Evolutionary conservation across 2,797 vertebrate species (phyloP).

Genomic region (Macroramphosus scolopax): DNA sequence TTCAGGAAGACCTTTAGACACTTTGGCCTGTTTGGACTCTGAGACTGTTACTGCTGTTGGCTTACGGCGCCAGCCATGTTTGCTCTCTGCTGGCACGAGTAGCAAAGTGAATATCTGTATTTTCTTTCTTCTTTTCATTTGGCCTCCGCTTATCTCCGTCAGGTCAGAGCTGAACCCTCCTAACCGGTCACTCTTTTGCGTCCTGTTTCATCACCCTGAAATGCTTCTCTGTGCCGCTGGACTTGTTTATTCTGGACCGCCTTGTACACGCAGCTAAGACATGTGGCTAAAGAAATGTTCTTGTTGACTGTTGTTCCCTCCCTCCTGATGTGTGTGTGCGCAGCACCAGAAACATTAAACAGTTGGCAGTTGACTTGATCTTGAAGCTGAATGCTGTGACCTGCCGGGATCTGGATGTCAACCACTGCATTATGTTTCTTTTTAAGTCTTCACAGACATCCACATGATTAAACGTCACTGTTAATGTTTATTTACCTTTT

Average conservation of each 20-base stretch:
- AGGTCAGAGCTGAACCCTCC: slow-evolving; percentile 22
- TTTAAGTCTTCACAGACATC: slow-evolving; percentile 29
- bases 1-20: slow-evolving; percentile 1
- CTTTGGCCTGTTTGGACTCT: slow-evolving; percentile 32
- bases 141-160: slow-evolving; percentile 6
- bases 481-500: background rate
- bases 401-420: slow-evolving; percentile 5
- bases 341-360: slow-evolving; percentile 8
- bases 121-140: background rate
- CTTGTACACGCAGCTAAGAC: background rate
- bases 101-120: slow-evolving; percentile 61
- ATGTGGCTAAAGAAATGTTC: slow-evolving; percentile 19
- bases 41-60: slow-evolving; percentile 55
- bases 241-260: background rate
- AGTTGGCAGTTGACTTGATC: slow-evolving; percentile 5
- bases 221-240: slow-evolving; percentile 33
- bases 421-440: slow-evolving; percentile 5
- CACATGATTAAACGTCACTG: background rate
- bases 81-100: slow-evolving; percentile 80
- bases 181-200: slow-evolving; percentile 6
- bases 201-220: slow-evolving; percentile 21
- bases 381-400: slow-evolving; percentile 39
- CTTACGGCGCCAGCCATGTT: slow-evolving; percentile 42
- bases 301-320: slow-evolving; percentile 13
- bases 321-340: slow-evolving; percentile 9